These are phyloP conservation scores for Alexandromys fortis DNA, from an alignment of 2,113 vertebrate species.

Conservation along the genomic window DNA sequence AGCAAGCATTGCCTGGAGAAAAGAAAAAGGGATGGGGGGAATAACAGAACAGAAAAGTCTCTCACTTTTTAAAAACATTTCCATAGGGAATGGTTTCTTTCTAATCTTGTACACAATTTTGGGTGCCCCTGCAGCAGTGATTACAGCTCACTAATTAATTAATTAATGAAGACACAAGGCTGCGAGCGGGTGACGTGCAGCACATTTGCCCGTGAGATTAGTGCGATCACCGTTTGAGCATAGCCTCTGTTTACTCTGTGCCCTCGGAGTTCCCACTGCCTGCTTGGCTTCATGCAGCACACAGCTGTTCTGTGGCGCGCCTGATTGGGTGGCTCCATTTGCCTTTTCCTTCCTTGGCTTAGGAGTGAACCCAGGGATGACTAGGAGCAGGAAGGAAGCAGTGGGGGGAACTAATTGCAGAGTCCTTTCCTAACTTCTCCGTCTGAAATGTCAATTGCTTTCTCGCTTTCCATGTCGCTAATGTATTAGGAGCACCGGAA, in stretches of 20 bases:
- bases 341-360: conserved; percentile 45
- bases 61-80: neutral
- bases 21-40: neutral
- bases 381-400: conserved; percentile 34
- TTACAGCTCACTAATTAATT: conserved; percentile 71
- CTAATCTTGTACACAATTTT: conserved; percentile 42
- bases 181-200: conserved; percentile 37
- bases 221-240: conserved; percentile 49
- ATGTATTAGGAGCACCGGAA: neutral
- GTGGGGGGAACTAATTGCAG: neutral
- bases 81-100: conserved; percentile 29
- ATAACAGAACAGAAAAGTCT: neutral
- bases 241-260: conserved; percentile 52
- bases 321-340: conserved; percentile 54
- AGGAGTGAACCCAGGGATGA: conserved; percentile 55
- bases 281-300: conserved; percentile 27
- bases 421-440: conserved; percentile 33
- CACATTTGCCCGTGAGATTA: conserved; percentile 53
- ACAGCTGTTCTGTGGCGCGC: conserved; percentile 63
- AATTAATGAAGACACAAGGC: conserved; percentile 65
- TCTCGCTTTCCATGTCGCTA: neutral
- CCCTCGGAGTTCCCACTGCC: conserved; percentile 64
- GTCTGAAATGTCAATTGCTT: neutral
- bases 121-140: conserved; percentile 5
- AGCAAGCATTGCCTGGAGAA: neutral